Percentiles rank a stretch among this genome's conserved stretches.
phyloP scores from a whole-genome alignment of 2,888 invertebrate genomes.

The Pyrrhia umbra region DNA sequence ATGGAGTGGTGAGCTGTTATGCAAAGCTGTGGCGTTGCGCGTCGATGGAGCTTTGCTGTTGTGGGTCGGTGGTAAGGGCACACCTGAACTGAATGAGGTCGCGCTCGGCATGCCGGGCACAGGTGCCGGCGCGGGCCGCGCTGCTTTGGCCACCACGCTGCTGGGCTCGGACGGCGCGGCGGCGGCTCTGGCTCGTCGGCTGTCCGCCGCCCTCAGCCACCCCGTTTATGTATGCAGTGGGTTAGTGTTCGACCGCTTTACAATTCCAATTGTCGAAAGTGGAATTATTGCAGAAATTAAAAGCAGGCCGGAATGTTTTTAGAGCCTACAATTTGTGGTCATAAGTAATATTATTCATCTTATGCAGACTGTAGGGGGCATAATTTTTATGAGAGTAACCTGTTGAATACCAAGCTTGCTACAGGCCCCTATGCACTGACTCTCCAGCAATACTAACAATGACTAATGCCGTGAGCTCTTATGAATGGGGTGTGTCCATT shows the following conservation, averaged over 20 bases:
- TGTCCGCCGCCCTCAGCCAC: constrained; percentile 64
- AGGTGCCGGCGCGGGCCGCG: constrained; percentile 20
- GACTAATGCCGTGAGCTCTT: no score
- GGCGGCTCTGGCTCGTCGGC: constrained; percentile 71
- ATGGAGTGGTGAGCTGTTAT: constrained; percentile 74
- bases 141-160: constrained; percentile 63
- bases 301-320: constrained; percentile 70
- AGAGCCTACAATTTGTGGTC: no score
- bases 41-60: constrained; percentile 76
- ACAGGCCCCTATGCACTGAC: no score
- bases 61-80: constrained; percentile 73
- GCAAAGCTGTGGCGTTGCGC: constrained; percentile 71
- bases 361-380: no score
- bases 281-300: constrained; percentile 72
- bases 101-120: constrained; percentile 71
- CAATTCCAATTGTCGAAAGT: constrained; percentile 71
- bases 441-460: no score
- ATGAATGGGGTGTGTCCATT: no score
- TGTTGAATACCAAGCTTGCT: no score
- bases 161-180: constrained; percentile 62
- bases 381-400: no score
- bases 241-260: constrained; percentile 71
- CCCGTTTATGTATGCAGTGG: constrained; percentile 74
- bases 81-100: constrained; percentile 65
- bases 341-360: no score